Evolutionary conservation across 2,113 vertebrate genomes (phyloP).

Genomic region (Saimiri boliviensis): DNA sequence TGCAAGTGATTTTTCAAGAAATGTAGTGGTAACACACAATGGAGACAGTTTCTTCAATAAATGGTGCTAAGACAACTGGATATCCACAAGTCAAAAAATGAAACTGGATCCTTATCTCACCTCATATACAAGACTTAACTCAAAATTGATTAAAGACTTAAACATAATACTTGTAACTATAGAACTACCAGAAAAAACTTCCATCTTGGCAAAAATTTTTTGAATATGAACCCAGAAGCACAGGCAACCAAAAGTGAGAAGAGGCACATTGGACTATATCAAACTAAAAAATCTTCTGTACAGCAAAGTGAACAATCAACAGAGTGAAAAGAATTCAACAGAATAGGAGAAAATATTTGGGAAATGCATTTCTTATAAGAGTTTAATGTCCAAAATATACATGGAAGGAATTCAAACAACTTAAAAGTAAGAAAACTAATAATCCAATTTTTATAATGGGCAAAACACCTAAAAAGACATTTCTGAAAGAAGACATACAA

Average conservation of each 20-base stretch:
- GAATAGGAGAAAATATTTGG: not conserved
- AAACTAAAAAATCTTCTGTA: not conserved
- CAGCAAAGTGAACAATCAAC: not conserved
- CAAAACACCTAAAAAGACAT: not conserved
- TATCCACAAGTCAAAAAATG: not conserved
- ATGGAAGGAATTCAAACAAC: not conserved
- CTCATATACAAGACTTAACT: not conserved
- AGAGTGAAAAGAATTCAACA: not conserved
- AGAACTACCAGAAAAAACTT: not conserved
- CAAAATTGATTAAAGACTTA: not conserved
- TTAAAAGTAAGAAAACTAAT: not conserved
- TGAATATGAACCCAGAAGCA: not conserved
- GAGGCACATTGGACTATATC: not conserved
- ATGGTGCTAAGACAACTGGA: not conserved
- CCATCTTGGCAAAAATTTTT: not conserved
- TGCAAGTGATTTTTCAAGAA: too few relatives aligned
- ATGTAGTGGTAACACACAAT: not conserved
- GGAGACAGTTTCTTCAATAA: not conserved
- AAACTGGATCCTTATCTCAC: not conserved
- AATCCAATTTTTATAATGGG: not conserved
- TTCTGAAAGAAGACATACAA: not conserved
- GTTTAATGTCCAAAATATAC: not conserved
- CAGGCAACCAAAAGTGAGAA: not conserved
- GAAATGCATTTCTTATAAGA: not conserved
- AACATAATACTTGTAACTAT: not conserved